phyloP scores from a whole-genome alignment of 1,140 invertebrate species.

The Anadara kagoshimensis region DNA sequence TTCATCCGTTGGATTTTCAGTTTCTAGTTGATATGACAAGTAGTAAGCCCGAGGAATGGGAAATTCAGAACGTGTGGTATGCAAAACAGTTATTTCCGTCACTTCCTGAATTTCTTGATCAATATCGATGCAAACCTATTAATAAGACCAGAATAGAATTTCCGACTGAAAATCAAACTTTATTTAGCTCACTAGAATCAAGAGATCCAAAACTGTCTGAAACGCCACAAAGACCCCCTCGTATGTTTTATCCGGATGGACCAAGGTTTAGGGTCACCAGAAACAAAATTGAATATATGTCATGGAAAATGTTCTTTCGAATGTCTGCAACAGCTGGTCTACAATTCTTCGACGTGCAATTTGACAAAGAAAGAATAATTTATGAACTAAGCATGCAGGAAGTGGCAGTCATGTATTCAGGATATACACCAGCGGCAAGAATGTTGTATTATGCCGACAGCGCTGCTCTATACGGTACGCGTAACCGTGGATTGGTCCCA shows the following conservation, averaged over 20 bases:
- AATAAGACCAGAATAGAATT: slow-evolving; percentile 48
- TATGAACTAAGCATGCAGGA: slow-evolving; percentile 71
- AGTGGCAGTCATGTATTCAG: slow-evolving; percentile 65
- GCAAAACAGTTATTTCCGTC: slow-evolving; percentile 46
- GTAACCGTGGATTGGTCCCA: slow-evolving; percentile 59
- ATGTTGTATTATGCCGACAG: slow-evolving; percentile 66
- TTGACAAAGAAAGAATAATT: slow-evolving; percentile 58
- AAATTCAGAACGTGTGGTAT: slow-evolving; percentile 55
- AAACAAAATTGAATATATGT: slow-evolving; percentile 55
- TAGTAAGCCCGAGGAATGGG: slow-evolving; percentile 53
- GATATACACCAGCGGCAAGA: slow-evolving; percentile 55
- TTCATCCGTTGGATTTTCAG: slow-evolving; percentile 53
- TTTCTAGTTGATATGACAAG: slow-evolving; percentile 50
- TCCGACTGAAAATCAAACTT: slow-evolving; percentile 33
- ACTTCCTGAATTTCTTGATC: slow-evolving; percentile 40
- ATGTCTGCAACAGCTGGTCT: slow-evolving; percentile 61
- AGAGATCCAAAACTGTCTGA: slow-evolving; percentile 40
- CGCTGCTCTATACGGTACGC: slow-evolving; percentile 62
- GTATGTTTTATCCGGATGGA: slow-evolving; percentile 59
- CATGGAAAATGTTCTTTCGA: slow-evolving; percentile 60
- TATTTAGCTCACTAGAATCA: slow-evolving; percentile 47
- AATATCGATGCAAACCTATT: slow-evolving; percentile 43
- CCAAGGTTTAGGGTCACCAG: slow-evolving; percentile 54
- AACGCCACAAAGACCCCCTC: slow-evolving; percentile 34
- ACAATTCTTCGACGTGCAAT: slow-evolving; percentile 64